Conservation (phyloP, 1,140 invertebrate species). For the Araneus ventricosus region DNA sequence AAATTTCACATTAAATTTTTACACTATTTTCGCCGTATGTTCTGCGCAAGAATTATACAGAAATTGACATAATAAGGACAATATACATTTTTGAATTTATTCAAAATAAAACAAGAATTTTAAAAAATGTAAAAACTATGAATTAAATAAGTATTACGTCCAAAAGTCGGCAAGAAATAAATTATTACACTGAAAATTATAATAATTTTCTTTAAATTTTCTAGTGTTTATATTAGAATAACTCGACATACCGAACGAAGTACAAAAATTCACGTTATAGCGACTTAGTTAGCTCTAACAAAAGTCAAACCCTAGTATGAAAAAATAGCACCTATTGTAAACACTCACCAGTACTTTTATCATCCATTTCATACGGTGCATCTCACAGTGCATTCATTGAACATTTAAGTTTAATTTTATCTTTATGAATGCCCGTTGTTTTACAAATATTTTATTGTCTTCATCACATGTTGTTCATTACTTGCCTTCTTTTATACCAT, state of each 20-base stretch:
- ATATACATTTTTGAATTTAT: too few species aligned
- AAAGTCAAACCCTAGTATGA: background rate
- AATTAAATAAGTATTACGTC: too few species aligned
- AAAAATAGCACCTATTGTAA: background rate
- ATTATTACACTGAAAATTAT: too few species aligned
- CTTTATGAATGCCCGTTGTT: background rate
- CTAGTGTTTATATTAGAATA: too few species aligned
- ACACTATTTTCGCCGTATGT: too few species aligned
- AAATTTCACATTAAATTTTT: too few species aligned
- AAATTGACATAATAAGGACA: too few species aligned
- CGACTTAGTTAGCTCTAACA: background rate
- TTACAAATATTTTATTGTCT: background rate
- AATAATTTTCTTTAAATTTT: too few species aligned
- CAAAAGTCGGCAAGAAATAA: too few species aligned
- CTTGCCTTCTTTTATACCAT: constrained; percentile 2
- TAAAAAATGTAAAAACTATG: too few species aligned
- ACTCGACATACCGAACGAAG: background rate
- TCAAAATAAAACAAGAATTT: too few species aligned
- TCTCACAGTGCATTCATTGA: background rate
- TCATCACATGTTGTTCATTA: background rate
- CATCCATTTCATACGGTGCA: constrained; percentile 7
- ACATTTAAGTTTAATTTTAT: background rate
- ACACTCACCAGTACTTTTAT: background rate
- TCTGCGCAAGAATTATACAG: too few species aligned
- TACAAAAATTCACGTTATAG: background rate